Base-by-base conservation (phyloP, 2,888 invertebrate genomes). In the Cerastis leucographa region DNA sequence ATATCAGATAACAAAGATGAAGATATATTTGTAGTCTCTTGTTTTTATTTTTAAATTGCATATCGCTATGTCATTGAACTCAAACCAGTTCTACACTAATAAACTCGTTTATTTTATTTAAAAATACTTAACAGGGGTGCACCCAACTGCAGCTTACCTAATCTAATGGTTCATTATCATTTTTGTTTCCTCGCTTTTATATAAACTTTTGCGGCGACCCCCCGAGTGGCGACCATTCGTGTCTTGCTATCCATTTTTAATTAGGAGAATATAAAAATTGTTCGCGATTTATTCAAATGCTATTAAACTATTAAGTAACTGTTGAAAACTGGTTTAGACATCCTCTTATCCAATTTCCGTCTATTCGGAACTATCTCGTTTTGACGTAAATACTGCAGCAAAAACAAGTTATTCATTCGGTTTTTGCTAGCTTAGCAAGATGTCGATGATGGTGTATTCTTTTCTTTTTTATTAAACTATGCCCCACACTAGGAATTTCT, bases 131-230 rank as follows among this genome's bases (percentile, higher is more conserved):
- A 49, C 19, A 83, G 40, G 68, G 59, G 74, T 79, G 80, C 59
- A 86, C 65, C 8, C 71, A 62, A 59, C 71, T 86, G 74, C 80
- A 79, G 69, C 66, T 86, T 83, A 72, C 40, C 74, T 72, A 72
- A 86, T 64, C 79, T 69, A 82, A 87, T 88, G 76, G 46, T 56
- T 64, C 66, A 77, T 76, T 74, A 82, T 65, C 22, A 72, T 78
- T 76, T 76, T 67, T 44, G 72, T 66, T 73, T 80, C 77, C 49
- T 68, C 76, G 46, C 74, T 88, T 85, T 74, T 85, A 88, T 87
- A 86, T 84, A 70, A 61, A 87, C 78, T 86, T 75, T 44, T 46
- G 40, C 40, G 29, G 64, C 40, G 66, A 68, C 72, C 86, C 85
- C 77, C 74, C 86, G 70, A 79, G 54, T 70, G 59, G 59, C 59